Evolutionary conservation across 2,888 invertebrate genomes (phyloP), one percentile per base, ranked within the genome.

Genomic region (Oscheius sp.): DNA sequence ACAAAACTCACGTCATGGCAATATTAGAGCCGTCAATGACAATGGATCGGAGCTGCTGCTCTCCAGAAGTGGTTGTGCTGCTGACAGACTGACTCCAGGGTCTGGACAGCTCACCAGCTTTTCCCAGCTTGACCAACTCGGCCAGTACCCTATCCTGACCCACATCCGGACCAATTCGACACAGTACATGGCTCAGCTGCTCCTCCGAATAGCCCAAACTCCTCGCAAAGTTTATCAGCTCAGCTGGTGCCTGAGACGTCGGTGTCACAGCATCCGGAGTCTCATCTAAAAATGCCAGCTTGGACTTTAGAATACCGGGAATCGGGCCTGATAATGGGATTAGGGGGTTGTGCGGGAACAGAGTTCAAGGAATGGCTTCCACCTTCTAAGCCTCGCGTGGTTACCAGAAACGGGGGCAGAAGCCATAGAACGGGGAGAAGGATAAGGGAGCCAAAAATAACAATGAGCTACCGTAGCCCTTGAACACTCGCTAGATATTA

Each of bases 21-120:
- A 96, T 94, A 90, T 96, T 96, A 90, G 95, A 95, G 86, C 96
- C 96, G 90, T 96, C 96, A 78, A 96, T 94, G 80, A 96, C 95
- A 79, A 96, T 93, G 74, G 94, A 93, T 75, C 95, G 91, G 13
- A 91, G 75, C 51, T 73, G 57, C 9, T 72, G 73, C 13, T 70
- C 59, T 21, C 42, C 59, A 47, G 32, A 47, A 21, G 35, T 29
- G 32, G 35, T 13, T 57, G 58, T 32, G 33, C 9, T 57, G 60
- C 42, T 66, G 53, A 21, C 2, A 21, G 58, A 50, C 29, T 35
- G 13, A 5, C 50, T 53, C 37, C 37, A 48, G 58, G 32, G 60
- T 59, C 53, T 50, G 42, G 33, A 48, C 53, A 70, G 9, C 29
- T 59, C 73, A n/a, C 51, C 66, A 63, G 57, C 70, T 59, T 76